Evolutionary conservation across 2,113 vertebrate genomes (phyloP).

Genomic region (Seriola rivoliana): DNA sequence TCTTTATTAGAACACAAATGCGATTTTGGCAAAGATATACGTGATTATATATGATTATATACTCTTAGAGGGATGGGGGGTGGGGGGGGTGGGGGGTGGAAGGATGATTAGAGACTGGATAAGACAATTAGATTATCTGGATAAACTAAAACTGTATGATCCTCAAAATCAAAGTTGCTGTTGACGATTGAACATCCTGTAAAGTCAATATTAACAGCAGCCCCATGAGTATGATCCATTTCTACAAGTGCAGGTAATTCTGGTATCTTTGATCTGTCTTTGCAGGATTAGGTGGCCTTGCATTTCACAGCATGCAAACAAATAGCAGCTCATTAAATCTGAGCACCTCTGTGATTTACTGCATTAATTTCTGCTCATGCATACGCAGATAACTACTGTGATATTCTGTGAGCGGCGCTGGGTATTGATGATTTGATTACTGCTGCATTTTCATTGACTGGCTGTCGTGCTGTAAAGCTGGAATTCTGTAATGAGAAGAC

Average conservation of each 20-base stretch:
- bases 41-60: too few relatives aligned
- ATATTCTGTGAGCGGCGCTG: neutral
- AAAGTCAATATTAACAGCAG: neutral
- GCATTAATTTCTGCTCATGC: conserved; percentile 35
- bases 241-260: neutral
- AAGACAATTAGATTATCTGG: neutral
- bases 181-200: neutral
- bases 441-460: conserved; percentile 20
- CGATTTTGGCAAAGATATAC: too few relatives aligned
- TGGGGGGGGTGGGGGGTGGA: neutral
- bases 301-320: conserved; percentile 8
- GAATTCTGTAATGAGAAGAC: conserved; percentile 34
- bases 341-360: conserved; percentile 7
- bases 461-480: conserved; percentile 1
- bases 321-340: conserved; percentile 34
- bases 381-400: conserved; percentile 24
- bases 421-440: conserved; percentile 54
- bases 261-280: conserved; percentile 15
- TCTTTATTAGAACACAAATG: too few relatives aligned
- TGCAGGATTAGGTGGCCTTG: neutral
- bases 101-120: neutral
- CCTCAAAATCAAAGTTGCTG: neutral
- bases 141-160: neutral
- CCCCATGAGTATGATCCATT: neutral
- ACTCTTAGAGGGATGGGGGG: too few relatives aligned